These are phyloP conservation scores for Trichopoda pennipes DNA, from an alignment of 2,888 invertebrate species.

Conservation along the genomic window DNA sequence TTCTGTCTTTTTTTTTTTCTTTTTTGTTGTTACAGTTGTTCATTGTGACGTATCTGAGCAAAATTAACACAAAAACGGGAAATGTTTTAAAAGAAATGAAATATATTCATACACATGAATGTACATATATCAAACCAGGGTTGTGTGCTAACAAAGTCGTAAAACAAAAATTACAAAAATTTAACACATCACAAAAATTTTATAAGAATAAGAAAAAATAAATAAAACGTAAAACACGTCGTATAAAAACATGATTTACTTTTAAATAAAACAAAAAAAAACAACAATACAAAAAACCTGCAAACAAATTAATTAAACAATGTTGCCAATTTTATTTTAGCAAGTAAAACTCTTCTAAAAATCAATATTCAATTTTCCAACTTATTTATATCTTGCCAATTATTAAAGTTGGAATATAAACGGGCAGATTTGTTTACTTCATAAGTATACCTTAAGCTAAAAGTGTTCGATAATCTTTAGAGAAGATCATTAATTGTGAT, in stretches of 20 bases:
- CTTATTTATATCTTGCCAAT: no score
- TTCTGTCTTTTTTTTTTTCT: no score
- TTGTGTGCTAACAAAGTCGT: slow-evolving; percentile 24
- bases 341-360: no score
- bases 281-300: no score
- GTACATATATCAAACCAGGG: no score
- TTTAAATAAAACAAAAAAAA: slow-evolving; percentile 1
- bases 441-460: no score
- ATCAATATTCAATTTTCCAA: no score
- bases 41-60: slow-evolving; percentile 47
- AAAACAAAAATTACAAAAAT: slow-evolving; percentile 9
- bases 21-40: slow-evolving; percentile 24
- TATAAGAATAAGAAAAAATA: slow-evolving; percentile 51
- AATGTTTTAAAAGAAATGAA: slow-evolving; percentile 38
- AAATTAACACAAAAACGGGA: slow-evolving; percentile 49
- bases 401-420: no score
- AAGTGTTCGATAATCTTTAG: no score
- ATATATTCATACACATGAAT: no score
- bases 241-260: slow-evolving; percentile 60
- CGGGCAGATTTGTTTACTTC: no score
- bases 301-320: slow-evolving; percentile 14
- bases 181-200: slow-evolving; percentile 7
- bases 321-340: slow-evolving; percentile 17
- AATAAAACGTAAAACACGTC: slow-evolving; percentile 54
- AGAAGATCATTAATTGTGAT: no score